Evolutionary conservation across 2,888 invertebrate species (phyloP).

Genomic region (Nasonia oneida): DNA sequence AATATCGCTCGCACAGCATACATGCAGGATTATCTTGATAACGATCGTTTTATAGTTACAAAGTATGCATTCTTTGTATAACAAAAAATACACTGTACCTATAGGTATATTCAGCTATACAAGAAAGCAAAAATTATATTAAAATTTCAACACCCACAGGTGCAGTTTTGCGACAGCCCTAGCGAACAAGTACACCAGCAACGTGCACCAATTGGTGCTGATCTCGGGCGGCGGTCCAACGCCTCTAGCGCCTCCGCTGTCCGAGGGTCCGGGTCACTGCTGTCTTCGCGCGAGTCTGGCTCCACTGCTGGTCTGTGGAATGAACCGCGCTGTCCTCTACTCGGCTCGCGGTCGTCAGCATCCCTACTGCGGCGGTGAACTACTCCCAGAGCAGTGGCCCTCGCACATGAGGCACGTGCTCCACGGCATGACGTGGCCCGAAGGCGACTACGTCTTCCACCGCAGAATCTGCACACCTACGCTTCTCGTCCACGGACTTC

Average conservation of each 20-base stretch:
- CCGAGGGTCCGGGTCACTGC: conserved; percentile 80
- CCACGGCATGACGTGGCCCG: conserved; percentile 85
- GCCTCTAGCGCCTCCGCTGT: conserved; percentile 83
- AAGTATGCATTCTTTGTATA: background rate
- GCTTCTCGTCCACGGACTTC: conserved; percentile 84
- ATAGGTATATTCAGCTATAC: background rate
- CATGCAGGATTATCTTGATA: background rate
- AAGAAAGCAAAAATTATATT: background rate
- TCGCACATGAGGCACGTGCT: conserved; percentile 81
- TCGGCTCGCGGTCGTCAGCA: conserved; percentile 82
- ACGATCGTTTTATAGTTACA: background rate
- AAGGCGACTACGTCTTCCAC: conserved; percentile 85
- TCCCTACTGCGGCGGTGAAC: conserved; percentile 78
- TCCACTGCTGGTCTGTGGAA: conserved; percentile 83
- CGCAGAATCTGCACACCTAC: conserved; percentile 83
- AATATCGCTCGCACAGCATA: background rate
- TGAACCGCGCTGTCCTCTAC: conserved; percentile 81
- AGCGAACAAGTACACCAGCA: conserved; percentile 81
- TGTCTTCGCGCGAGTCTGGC: conserved; percentile 81
- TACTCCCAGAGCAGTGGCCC: conserved; percentile 78
- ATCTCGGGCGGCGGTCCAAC: conserved; percentile 86
- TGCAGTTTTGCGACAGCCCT: conserved; percentile 84
- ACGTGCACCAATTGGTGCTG: conserved; percentile 83
- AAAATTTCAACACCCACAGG: conserved; percentile 72
- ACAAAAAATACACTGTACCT: background rate